Evolutionary conservation across 2,113 vertebrate species (phyloP), one percentile per base, ranked within the genome.

Genomic region (Nothocercus julius): DNA sequence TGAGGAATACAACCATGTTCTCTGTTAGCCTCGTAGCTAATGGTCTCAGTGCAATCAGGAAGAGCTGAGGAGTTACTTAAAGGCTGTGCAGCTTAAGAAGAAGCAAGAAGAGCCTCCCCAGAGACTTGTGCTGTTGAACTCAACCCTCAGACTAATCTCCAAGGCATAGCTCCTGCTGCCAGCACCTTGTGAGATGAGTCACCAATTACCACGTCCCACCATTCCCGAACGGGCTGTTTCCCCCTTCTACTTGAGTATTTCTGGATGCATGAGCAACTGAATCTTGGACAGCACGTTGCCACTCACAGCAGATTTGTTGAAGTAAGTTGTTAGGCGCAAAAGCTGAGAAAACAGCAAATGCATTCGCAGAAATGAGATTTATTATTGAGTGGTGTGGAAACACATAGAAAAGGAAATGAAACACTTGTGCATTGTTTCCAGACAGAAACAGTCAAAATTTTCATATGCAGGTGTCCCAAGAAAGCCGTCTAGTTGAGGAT

Each of bases 201-300:
- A 28, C 54, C 28, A 19, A 17, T 9, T 9, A 12, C 25, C 25
- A 15, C 2, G 1, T 27, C 40, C 2, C 3, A 5, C 4, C 2
- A 1, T 25, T 49, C 34, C 15, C 7, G 19, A 8, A 9, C 0
- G 3, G 15, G 56, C 30, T 28, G 7, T 21, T 42, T 54, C 3
- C 2, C 44, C 51, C 1, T 0, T 32, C 32, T 28, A 3, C 15
- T 9, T 1, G 63, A 54, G 30, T 13, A 11, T 25, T 17, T 74
- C 47, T 74, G 85, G 54, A 59, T 30, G 54, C 5, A 5, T 0
- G 9, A 70, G 56, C 21, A 70, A 34, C 62, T 38, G 18, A 54
- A 22, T 27, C 56, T n/a, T 75, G 38, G 63, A 28, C 40, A 34
- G 15, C 24, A 7, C 1, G 0, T 40, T 68, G n/a, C 64, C 12